A percentile compares a stretch with the other conserved stretches of the same genome.
Evolutionary conservation across 2,888 invertebrate species (phyloP).

Genomic region (Apamea monoglypha): DNA sequence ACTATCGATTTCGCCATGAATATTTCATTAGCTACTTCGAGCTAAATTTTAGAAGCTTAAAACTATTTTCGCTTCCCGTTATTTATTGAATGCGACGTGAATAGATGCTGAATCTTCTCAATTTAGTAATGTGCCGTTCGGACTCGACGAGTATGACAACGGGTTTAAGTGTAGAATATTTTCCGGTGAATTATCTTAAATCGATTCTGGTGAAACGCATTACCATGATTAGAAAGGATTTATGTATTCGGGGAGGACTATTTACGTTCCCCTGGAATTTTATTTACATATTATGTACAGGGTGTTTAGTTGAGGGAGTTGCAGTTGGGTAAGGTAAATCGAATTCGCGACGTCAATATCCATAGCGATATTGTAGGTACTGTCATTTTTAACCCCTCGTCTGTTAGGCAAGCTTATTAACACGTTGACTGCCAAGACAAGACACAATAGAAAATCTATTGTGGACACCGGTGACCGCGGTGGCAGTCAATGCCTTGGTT

Average conservation of each 20-base stretch:
- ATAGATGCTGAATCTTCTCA: constrained; percentile 53
- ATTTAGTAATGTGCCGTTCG: constrained; percentile 50
- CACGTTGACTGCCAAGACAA: too few species aligned
- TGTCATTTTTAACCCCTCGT: neutral
- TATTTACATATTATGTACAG: neutral
- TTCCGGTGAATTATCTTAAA: constrained; percentile 37
- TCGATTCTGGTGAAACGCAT: constrained; percentile 37
- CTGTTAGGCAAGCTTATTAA: too few species aligned
- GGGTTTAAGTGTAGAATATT: constrained; percentile 44
- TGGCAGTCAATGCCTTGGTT: too few species aligned
- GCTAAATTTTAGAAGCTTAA: constrained; percentile 41
- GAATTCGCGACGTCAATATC: neutral
- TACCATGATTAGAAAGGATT: constrained; percentile 48
- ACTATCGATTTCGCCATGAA: constrained; percentile 51
- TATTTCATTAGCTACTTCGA: constrained; percentile 49
- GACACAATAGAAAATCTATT: too few species aligned
- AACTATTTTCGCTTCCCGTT: constrained; percentile 52
- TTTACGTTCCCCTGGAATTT: constrained; percentile 27
- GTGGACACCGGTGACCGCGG: too few species aligned
- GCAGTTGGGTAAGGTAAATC: neutral
- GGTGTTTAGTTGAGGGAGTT: neutral
- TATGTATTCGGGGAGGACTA: constrained; percentile 30
- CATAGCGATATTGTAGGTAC: neutral
- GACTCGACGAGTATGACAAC: constrained; percentile 26
- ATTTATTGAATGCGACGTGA: constrained; percentile 53